Evolutionary conservation across 37 sponge, comb jelly and placozoan genomes (phyloP).

Genomic region (Dysidea cf. avara): DNA sequence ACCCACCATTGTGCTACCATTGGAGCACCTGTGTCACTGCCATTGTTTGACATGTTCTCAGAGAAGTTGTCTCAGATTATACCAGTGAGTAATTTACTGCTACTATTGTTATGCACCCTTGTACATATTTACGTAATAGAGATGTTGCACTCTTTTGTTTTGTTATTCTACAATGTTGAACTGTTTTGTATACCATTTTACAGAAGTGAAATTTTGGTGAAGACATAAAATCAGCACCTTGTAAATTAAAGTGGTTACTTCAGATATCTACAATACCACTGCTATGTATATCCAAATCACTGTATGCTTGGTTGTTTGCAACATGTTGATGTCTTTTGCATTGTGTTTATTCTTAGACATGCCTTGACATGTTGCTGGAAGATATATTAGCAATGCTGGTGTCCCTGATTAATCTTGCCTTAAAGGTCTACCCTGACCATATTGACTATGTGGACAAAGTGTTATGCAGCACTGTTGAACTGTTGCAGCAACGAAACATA

Average conservation of each 20-base stretch:
- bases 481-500: conserved; percentile 59
- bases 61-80: conserved; percentile 86
- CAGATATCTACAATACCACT: too few relatives aligned
- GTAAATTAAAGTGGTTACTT: too few relatives aligned
- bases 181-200: too few relatives aligned
- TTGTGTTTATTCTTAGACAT: conserved; percentile 72
- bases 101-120: too few relatives aligned
- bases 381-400: conserved; percentile 84
- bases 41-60: conserved; percentile 95
- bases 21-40: conserved; percentile 85
- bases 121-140: too few relatives aligned
- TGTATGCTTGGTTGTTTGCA: too few relatives aligned
- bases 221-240: too few relatives aligned
- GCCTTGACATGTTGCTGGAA: conserved; percentile 78
- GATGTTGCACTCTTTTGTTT: too few relatives aligned
- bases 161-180: too few relatives aligned
- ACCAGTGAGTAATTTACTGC: conserved; percentile 57
- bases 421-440: conserved; percentile 87
- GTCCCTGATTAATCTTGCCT: conserved; percentile 88
- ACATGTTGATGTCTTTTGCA: too few relatives aligned
- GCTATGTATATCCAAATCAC: too few relatives aligned
- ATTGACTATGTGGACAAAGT: conserved; percentile 94
- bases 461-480: conserved; percentile 50
- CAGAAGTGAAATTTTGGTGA: too few relatives aligned
- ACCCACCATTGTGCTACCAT: conserved; percentile 77